Evolutionary conservation across 2,113 vertebrate genomes (phyloP), one percentile per base, ranked within the genome.

Genomic region (Xiphorhynchus elegans): DNA sequence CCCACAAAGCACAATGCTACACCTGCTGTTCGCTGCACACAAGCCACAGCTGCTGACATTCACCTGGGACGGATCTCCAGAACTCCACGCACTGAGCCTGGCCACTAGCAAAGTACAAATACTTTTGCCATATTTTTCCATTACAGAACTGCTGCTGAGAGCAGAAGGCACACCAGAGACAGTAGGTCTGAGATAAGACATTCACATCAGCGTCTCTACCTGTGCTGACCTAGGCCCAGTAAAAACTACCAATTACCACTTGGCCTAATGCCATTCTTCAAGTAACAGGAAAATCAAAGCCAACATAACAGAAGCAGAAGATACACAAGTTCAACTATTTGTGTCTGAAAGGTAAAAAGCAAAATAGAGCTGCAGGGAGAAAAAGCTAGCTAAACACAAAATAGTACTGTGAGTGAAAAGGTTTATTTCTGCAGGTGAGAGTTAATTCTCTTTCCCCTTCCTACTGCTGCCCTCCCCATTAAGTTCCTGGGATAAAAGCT

Each of bases 351-450:
- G 42, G 31, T 87, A 68, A 67, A 90, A 88, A 44, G 17, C 42
- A 70, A 90, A 90, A 63, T 0, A 82, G 24, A 80, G 15, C 68
- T 69, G 56, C 40, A 93, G 28, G 24, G 11, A 40, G 46, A 33
- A 90, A 85, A 55, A 2, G 8, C n/a, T 24, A 64, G 20, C 60
- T 84, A 53, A 89, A 79, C 23, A 58, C 16, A n/a, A 52, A 82
- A 29, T 1, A 89, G 28, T 15, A 44, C 1, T 7, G 29, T 0
- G 0, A 84, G 12, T 8, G 23, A 42, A 67, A 75, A 80, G 35
- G 21, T 44, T 79, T 87, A 59, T 79, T 93, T 76, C 75, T 50
- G 53, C 69, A 84, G 33, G 16, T 59, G 13, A 59, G 82, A 69
- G 39, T 31, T 42, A 68, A 58, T 33, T 53, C 46, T 74, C n/a